phyloP scores from a whole-genome alignment of 2,797 vertebrate genomes.

The Sebastolobus altivelis region DNA sequence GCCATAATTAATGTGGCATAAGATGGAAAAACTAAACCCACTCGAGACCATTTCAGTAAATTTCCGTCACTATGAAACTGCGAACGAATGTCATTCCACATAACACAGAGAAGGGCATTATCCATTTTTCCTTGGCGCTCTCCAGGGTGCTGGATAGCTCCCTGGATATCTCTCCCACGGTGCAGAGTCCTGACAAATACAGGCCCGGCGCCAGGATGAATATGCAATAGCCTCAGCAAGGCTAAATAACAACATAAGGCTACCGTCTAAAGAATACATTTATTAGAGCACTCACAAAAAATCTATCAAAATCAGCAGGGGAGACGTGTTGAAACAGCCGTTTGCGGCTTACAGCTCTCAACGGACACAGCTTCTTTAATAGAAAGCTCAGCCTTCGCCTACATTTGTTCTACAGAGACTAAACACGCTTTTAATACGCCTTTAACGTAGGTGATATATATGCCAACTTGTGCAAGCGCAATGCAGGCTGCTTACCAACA shows the following conservation, averaged over 20 bases:
- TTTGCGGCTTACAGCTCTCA: neutral
- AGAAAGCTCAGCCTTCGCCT: neutral
- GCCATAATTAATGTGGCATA: slow-evolving; percentile 1
- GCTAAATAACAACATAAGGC: slow-evolving; percentile 1
- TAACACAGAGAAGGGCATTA: neutral
- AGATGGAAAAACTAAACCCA: neutral
- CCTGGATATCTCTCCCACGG: neutral
- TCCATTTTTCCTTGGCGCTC: neutral
- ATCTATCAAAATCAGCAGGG: neutral
- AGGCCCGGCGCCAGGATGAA: neutral
- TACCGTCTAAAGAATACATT: neutral
- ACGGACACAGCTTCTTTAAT: neutral
- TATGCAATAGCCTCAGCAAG: neutral
- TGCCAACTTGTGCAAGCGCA: neutral
- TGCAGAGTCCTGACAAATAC: neutral
- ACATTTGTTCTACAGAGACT: neutral
- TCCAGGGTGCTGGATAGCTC: neutral
- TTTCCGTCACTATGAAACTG: neutral
- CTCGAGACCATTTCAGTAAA: neutral
- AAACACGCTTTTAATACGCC: neutral
- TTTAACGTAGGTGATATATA: neutral
- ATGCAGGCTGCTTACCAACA: neutral
- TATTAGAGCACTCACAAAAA: neutral
- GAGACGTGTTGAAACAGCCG: neutral
- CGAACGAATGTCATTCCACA: neutral